Evolutionary conservation across 2,797 vertebrate species (phyloP).

Genomic region (Enteromius trimaculatus): DNA sequence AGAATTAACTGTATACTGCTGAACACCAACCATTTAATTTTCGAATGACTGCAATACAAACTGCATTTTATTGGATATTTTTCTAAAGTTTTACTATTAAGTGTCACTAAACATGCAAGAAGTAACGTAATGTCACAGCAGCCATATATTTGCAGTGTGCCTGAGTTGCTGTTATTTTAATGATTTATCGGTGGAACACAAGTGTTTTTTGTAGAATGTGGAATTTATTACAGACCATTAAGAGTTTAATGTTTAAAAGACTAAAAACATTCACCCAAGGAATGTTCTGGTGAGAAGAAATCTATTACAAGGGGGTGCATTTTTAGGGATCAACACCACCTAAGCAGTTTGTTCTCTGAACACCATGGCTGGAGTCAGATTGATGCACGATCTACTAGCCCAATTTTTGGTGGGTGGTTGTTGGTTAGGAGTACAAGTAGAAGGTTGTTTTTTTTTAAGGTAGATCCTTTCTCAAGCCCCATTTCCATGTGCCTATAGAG

Average conservation of each 20-base stretch:
- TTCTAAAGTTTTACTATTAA: background rate
- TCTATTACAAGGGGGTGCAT: background rate
- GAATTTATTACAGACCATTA: constrained; percentile 27
- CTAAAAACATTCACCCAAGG: background rate
- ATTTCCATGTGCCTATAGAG: constrained; percentile 46
- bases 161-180: background rate
- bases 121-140: background rate
- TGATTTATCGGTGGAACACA: background rate
- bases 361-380: background rate
- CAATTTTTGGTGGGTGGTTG: background rate
- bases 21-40: background rate
- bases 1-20: background rate
- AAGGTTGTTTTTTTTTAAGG: constrained; percentile 46
- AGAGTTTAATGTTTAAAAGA: constrained; percentile 22
- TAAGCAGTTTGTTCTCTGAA: constrained; percentile 7
- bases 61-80: background rate
- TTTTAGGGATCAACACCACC: background rate
- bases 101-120: background rate
- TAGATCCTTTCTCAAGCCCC: constrained; percentile 43
- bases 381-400: background rate
- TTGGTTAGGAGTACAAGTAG: constrained; percentile 25
- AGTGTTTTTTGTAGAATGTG: background rate
- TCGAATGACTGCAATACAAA: background rate
- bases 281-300: background rate
- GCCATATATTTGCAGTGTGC: background rate